phyloP scores from a whole-genome alignment of 2,113 vertebrate genomes.

The Myiagra hebetior region DNA sequence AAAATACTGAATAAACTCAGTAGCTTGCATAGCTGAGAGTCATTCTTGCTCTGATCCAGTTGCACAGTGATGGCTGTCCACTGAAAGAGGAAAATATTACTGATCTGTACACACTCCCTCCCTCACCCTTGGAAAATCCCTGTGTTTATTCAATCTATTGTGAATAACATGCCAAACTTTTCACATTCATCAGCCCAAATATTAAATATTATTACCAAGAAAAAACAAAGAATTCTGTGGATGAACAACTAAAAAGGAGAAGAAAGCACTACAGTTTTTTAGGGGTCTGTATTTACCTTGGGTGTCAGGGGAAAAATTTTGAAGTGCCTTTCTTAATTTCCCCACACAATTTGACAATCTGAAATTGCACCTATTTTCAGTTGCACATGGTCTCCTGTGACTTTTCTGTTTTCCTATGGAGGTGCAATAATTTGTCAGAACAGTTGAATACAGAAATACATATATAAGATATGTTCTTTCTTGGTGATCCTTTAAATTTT shows the following conservation, averaged over 20 bases:
- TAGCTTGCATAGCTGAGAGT: background rate
- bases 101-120: background rate
- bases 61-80: background rate
- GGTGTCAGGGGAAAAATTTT: background rate
- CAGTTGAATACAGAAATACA: background rate
- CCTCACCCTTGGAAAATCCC: constrained; percentile 29
- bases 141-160: background rate
- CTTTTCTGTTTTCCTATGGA: background rate
- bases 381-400: background rate
- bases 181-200: background rate
- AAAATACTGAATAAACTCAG: background rate
- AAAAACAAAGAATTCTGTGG: background rate
- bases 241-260: background rate
- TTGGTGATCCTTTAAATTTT: background rate
- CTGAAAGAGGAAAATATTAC: background rate
- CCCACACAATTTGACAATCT: background rate
- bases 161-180: background rate
- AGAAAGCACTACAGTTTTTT: fast-evolving
- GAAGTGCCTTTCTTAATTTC: background rate
- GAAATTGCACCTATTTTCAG: background rate
- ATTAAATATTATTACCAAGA: background rate
- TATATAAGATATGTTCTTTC: background rate
- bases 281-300: background rate
- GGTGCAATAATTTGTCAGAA: background rate
- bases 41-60: background rate